Evolutionary conservation across 2,113 vertebrate genomes (phyloP), one percentile per base, ranked within the genome.

Genomic region (Sinocyclocheilus maitianheensis): DNA sequence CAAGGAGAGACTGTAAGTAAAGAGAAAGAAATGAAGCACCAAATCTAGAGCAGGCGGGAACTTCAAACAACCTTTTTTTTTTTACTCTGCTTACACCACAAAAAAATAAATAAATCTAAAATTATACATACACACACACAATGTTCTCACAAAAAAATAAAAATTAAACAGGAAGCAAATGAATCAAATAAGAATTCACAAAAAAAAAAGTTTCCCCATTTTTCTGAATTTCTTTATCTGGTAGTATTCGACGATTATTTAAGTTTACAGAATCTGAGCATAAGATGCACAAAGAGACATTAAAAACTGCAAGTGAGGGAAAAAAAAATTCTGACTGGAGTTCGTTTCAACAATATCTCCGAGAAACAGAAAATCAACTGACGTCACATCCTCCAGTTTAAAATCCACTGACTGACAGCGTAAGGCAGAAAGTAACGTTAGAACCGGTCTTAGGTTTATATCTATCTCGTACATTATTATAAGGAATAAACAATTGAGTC

Each of bases 1-100:
- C 98, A 95, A 99, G 85, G 51, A 99, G 90, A 1, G 98, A 99
- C 98, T 99, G 78, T 37, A 89, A 83, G 2, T 1, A 51, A 51
- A 51, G 11, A 51, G 11, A 51, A 51, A 74, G 1, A 22, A 20
- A 26, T 18, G 0, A 24, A 37, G 20, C 8, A 48, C 5, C 12
- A 58, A 30, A 48, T 22, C 2, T 26, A 85, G 3, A 69, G 30
- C 75, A 69, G 10, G 3, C 3, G 2, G 2, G 16, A n/a, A 37
- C 24, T 37, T 43, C 12, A 18, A 58, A n/a, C 34, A 55, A 51
- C 11, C 0, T 53, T 48, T 12, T 48, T 46, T 30, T 53, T 53
- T 4, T 53, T 18, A 53, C 51, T 53, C 3, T 0, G 34, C 30
- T 67, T 30, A 6, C 1, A 8, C 6, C 13, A 67, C 26, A 48